Evolutionary conservation across 1,140 invertebrate species (phyloP).

Genomic region (Hypothenemus hampei): DNA sequence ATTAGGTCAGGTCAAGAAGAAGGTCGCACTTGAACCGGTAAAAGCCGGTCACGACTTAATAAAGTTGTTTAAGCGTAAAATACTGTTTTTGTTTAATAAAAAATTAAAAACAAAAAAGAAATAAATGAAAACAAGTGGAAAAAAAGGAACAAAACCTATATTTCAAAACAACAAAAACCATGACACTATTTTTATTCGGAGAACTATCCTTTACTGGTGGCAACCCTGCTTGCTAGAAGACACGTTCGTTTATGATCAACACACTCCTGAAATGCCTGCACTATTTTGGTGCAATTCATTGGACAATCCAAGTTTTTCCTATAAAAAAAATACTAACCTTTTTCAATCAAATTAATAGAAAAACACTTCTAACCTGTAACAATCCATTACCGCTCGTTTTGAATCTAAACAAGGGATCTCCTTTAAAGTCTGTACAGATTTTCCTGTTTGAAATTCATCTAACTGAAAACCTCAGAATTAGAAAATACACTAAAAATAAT

Average conservation of each 20-base stretch:
- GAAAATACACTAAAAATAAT: background rate
- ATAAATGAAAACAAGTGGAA: too few species aligned
- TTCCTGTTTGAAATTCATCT: slow-evolving; percentile 31
- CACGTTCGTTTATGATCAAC: slow-evolving; percentile 37
- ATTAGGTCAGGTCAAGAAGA: too few species aligned
- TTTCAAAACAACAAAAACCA: too few species aligned
- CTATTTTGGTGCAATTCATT: slow-evolving; percentile 42
- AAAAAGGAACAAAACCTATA: too few species aligned
- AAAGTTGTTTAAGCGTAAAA: too few species aligned
- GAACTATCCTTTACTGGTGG: slow-evolving; percentile 17
- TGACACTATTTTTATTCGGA: too few species aligned
- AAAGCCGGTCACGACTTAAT: too few species aligned
- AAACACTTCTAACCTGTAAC: slow-evolving; percentile 32
- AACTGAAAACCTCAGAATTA: slow-evolving; percentile 26
- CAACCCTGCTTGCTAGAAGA: slow-evolving; percentile 30
- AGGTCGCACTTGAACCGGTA: too few species aligned
- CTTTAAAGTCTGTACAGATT: slow-evolving; percentile 15
- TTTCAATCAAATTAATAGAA: background rate
- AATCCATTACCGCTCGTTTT: slow-evolving; percentile 38
- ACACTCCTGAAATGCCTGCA: slow-evolving; percentile 43
- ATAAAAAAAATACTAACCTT: background rate
- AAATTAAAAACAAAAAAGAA: too few species aligned
- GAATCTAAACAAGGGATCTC: slow-evolving; percentile 36
- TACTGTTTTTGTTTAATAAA: too few species aligned
- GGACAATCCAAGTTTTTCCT: slow-evolving; percentile 37